Evolutionary conservation across 1,140 invertebrate species (phyloP), one percentile per base, ranked within the genome.

Genomic region (Drosophila funebris): DNA sequence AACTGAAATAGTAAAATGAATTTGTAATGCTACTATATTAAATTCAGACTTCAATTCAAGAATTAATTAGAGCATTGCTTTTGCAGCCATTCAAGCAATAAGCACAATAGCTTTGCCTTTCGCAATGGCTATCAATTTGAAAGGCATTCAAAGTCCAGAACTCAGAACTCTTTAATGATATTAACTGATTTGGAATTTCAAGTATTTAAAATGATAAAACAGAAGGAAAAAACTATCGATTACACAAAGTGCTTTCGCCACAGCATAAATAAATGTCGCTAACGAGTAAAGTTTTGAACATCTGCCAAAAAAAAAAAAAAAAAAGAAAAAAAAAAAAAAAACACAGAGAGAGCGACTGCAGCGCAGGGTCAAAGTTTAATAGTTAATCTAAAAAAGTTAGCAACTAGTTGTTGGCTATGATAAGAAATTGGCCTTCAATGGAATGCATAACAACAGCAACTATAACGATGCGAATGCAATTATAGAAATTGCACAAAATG

Each of bases 391-490:
- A 22, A 22, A 33, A 52, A 52, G 48, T 52, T 52, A 52, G 13
- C 31, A 54, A 54, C 24, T 52, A 54, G 50, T 54, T 54, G 52
- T 22, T 54, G 33, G 11, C 16, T 33, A 31, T 22, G 52, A 54
- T 54, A 37, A 39, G 33, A 39, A 54, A 54, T 22, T 24, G 52
- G 44, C 48, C 48, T 31, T 52, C 48, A 39, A 53, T 20, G 18
- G 29, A 20, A 54, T 14, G 20, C 8, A 16, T 2, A 54, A 54
- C 16, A 36, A 27, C 3, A 22, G 9, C 22, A 20, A n/a, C n/a
- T n/a, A n/a, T n/a, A 56, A 56, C 44, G 52, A 71, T 33, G 68
- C 61, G 66, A 71, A 52, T 56, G 61, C 68, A 71, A 71, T 71
- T 66, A 64, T 20, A 43, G 16, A 57, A 71, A 57, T 66, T 41